Evolutionary conservation across 2,888 invertebrate species (phyloP).

Genomic region (Apamea monoglypha): DNA sequence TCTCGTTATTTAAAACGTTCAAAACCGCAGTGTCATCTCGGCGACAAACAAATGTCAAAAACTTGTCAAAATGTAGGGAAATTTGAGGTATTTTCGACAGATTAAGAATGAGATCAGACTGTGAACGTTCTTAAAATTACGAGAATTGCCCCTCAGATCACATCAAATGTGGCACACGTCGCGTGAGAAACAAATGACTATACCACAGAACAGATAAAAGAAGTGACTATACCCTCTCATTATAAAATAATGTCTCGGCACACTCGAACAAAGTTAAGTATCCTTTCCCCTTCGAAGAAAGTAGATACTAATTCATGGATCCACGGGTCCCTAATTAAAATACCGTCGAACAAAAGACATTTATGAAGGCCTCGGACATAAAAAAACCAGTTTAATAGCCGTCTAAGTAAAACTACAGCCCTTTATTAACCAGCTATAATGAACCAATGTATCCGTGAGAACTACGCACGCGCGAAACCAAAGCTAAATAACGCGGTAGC

Average conservation of each 20-base stretch:
- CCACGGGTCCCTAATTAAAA: conserved; percentile 49
- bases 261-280: conserved; percentile 23
- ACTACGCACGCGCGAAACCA: conserved; percentile 78
- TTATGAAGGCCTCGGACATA: conserved; percentile 61
- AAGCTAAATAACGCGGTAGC: conserved; percentile 78
- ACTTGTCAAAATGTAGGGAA: too few relatives aligned
- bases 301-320: conserved; percentile 43
- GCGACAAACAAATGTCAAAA: too few relatives aligned
- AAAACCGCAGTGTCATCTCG: too few relatives aligned
- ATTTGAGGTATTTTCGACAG: too few relatives aligned
- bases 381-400: conserved; percentile 71
- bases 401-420: conserved; percentile 69
- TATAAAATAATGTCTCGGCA: background rate
- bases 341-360: conserved; percentile 62
- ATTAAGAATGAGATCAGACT: too few relatives aligned
- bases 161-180: background rate
- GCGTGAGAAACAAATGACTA: background rate
- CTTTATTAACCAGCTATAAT: conserved; percentile 78
- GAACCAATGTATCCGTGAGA: conserved; percentile 80
- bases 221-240: background rate
- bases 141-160: background rate
- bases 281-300: conserved; percentile 41
- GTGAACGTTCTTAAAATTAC: too few relatives aligned
- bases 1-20: too few relatives aligned
- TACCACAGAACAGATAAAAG: too few relatives aligned